A percentile compares a stretch with the other conserved stretches of the same genome.
phyloP scores from a whole-genome alignment of 2,113 vertebrate genomes.

The Aythya baeri region DNA sequence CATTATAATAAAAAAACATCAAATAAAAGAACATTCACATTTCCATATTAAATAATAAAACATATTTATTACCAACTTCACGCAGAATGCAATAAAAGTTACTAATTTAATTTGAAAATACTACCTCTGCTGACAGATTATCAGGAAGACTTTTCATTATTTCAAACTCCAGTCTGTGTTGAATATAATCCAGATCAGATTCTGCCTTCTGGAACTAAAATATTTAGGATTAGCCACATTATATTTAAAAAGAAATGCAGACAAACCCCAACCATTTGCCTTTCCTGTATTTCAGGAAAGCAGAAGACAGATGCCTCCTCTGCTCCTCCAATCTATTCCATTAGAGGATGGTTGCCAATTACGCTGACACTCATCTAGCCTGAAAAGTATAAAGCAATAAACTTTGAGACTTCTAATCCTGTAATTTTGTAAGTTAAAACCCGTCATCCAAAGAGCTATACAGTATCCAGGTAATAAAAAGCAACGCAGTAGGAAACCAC shows the following conservation, averaged over 20 bases:
- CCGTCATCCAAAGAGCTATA: neutral
- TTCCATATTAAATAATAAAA: neutral
- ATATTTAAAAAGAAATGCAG: conserved; percentile 13
- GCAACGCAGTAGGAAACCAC: neutral
- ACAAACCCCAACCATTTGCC: neutral
- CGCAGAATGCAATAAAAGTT: neutral
- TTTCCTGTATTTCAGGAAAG: neutral
- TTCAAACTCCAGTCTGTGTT: conserved; percentile 88
- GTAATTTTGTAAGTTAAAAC: neutral
- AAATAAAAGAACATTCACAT: neutral
- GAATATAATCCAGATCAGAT: conserved; percentile 92
- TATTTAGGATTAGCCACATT: conserved; percentile 48
- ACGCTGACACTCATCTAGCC: neutral
- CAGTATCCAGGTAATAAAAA: neutral
- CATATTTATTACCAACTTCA: neutral
- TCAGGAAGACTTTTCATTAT: conserved; percentile 81
- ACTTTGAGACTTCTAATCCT: neutral
- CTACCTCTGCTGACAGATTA: conserved; percentile 81
- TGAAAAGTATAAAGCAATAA: neutral
- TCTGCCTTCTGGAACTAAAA: conserved; percentile 95
- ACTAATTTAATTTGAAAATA: neutral
- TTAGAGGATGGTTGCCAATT: neutral
- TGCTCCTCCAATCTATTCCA: neutral
- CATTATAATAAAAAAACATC: neutral
- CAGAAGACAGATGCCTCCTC: neutral